phyloP scores from a whole-genome alignment of 2,888 invertebrate genomes.

The Anaspis maculata region DNA sequence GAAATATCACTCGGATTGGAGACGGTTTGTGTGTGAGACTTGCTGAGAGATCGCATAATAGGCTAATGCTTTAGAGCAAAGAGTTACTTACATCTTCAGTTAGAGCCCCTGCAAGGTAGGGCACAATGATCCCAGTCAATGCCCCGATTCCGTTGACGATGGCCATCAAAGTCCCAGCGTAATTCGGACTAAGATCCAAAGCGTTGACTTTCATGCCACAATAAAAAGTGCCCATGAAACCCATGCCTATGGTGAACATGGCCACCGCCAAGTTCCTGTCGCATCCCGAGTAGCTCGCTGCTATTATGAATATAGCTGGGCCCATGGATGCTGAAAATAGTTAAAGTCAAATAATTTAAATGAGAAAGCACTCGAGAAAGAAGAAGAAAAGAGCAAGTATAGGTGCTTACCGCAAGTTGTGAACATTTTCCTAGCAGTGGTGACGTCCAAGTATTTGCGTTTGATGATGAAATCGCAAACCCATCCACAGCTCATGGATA shows the following conservation, averaged over 20 bases:
- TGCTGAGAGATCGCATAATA: too few relatives aligned
- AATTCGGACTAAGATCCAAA: constrained; percentile 54
- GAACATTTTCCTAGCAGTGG: constrained; percentile 54
- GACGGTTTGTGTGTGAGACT: too few relatives aligned
- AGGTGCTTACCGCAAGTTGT: constrained; percentile 56
- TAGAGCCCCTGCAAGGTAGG: constrained; percentile 49
- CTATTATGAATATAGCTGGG: constrained; percentile 53
- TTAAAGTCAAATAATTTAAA: too few relatives aligned
- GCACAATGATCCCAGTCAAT: constrained; percentile 52
- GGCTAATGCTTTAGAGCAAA: too few relatives aligned
- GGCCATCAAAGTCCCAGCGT: constrained; percentile 53
- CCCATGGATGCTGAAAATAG: constrained; percentile 49
- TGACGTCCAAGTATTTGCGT: constrained; percentile 48
- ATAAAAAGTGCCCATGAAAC: constrained; percentile 59
- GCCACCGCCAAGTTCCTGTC: constrained; percentile 44
- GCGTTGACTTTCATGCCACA: constrained; percentile 56
- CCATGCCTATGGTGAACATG: constrained; percentile 53
- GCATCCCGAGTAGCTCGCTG: constrained; percentile 56
- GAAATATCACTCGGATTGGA: too few relatives aligned
- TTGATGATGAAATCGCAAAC: constrained; percentile 62
- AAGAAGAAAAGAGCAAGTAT: too few relatives aligned
- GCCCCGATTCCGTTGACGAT: constrained; percentile 53
- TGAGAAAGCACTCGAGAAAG: too few relatives aligned
- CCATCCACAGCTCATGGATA: constrained; percentile 55
- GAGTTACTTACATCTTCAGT: constrained; percentile 48